Percentiles rank a stretch among this genome's conserved stretches.
Conservation (phyloP, 2,797 vertebrate genomes). For the Linurgus olivaceus region DNA sequence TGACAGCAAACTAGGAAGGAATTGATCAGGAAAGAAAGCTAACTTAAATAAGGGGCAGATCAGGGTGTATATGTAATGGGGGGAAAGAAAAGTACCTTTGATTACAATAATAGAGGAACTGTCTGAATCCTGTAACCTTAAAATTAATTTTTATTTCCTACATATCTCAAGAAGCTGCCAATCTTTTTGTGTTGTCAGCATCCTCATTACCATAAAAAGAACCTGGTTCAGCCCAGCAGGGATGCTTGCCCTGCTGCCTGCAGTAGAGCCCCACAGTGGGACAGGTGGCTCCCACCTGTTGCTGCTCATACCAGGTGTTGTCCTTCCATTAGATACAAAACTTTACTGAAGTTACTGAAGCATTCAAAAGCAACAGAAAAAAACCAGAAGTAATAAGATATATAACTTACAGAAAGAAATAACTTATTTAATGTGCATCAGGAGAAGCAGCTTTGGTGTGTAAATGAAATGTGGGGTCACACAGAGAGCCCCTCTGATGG, state of each 20-base stretch:
- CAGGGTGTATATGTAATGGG: not conserved
- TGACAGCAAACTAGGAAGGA: not conserved
- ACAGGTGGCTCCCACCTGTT: not conserved
- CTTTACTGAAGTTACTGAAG: not conserved
- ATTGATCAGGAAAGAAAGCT: not conserved
- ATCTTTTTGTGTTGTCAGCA: not conserved
- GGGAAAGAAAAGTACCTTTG: fast-evolving
- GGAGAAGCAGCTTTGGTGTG: not conserved
- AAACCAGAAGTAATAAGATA: not conserved
- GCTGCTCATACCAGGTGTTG: not conserved
- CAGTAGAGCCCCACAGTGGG: not conserved
- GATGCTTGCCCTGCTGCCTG: not conserved
- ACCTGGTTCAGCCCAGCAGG: not conserved
- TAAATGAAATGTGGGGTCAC: not conserved
- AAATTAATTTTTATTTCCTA: not conserved
- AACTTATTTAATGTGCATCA: not conserved
- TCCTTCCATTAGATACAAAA: not conserved
- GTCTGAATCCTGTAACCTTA: not conserved
- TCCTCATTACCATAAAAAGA: not conserved
- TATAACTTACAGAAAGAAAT: not conserved
- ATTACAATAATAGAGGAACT: not conserved
- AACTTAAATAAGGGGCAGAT: not conserved
- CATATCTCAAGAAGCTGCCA: not conserved
- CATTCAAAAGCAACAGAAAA: not conserved
- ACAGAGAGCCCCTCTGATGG: not conserved